Evolutionary conservation across 2,113 vertebrate genomes (phyloP), one percentile per base, ranked within the genome.

Genomic region (Chauna torquata): DNA sequence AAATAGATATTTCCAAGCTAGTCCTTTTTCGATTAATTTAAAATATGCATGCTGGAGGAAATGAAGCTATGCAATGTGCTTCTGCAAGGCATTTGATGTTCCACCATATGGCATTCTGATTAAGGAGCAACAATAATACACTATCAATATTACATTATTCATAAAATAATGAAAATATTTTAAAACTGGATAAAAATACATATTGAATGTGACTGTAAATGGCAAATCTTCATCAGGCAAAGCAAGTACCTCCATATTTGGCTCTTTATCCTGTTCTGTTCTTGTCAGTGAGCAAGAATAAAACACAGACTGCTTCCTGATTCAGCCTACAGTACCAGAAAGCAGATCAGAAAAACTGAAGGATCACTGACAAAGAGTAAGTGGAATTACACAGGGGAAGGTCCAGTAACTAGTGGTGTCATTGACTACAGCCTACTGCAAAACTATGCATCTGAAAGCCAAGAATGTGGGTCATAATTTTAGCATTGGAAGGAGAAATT

Each of bases 1-100:
- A 96, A 96, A 96, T 88, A 93, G 87, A 94, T 91, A 90, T 82
- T 95, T 91, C 75, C 44, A 69, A 90, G 66, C 66, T 96, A 96
- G 96, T 96, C 82, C 82, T 77, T 88, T 95, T 95, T 58, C 94
- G 75, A 93, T 93, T 95, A 90, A 96, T 93, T 97, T 80, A 57
- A 85, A 95, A 85, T 69, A 45, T 65, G 62, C 58, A 92, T 93
- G 75, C 81, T 77, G 83, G 70, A 68, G 84, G 44, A 96, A 91
- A 79, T 57, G 23, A 66, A 94, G 78, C 81, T 76, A 30, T 82
- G 81, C 30, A 18, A 45, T 65, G 62, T 76, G 75, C 54, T 85
- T 77, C 71, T 77, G 18, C 62, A 80, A 90, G 66, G 78, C 16
- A 0, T 82, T 54, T 66, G 49, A 57, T 30, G 27, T 70, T 65